phyloP scores from a whole-genome alignment of 23 tunicate species.

The Botrylloides violaceus region DNA sequence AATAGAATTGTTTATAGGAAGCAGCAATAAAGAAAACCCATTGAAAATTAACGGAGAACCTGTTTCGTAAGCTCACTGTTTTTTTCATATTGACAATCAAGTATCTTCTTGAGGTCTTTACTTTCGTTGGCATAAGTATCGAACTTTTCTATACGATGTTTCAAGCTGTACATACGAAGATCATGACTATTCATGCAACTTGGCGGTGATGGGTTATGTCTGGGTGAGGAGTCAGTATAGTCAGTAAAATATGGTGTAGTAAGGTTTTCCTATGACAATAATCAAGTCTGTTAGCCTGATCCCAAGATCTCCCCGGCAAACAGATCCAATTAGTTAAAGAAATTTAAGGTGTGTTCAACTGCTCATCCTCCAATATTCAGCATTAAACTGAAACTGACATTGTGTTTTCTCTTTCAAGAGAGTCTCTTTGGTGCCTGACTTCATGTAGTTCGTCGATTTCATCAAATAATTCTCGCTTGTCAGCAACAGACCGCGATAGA shows the following conservation, averaged over 20 bases:
- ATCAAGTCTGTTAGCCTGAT: too few relatives aligned
- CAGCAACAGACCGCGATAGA: constrained; percentile 12
- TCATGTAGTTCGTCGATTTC: constrained; percentile 18
- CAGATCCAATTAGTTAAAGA: too few relatives aligned
- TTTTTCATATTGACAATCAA: neutral
- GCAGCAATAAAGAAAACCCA: too few relatives aligned
- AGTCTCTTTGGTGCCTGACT: constrained; percentile 11
- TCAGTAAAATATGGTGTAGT: too few relatives aligned
- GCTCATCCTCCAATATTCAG: too few relatives aligned
- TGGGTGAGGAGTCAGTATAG: too few relatives aligned
- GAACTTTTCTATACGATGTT: constrained; percentile 10
- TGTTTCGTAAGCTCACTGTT: neutral
- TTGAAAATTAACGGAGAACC: too few relatives aligned
- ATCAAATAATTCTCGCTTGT: constrained; percentile 17
- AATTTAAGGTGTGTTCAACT: too few relatives aligned
- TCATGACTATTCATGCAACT: too few relatives aligned
- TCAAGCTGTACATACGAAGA: constrained; percentile 17
- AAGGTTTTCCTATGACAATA: too few relatives aligned
- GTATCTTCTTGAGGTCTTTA: constrained; percentile 3
- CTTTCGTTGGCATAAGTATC: constrained; percentile 13
- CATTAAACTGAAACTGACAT: constrained; percentile 17
- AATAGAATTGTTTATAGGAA: neutral
- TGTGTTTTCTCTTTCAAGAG: constrained; percentile 13
- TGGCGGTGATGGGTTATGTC: too few relatives aligned
- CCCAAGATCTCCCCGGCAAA: too few relatives aligned